These are phyloP conservation scores for Corythornis vintsioides DNA, from an alignment of 2,113 vertebrate species.

Conservation along the genomic window DNA sequence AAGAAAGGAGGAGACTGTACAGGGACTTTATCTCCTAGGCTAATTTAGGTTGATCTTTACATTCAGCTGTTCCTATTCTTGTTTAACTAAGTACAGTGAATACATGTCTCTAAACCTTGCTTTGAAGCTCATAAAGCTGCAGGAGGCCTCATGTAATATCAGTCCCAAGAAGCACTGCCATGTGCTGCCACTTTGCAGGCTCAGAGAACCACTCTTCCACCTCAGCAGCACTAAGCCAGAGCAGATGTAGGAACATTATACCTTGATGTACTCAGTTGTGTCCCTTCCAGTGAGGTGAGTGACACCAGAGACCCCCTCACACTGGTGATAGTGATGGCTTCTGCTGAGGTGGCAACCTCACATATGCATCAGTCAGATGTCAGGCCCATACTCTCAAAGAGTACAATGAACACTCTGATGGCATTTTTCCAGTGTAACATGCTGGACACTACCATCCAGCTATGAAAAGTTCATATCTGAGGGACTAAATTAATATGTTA, in stretches of 20 bases:
- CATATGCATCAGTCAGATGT: neutral
- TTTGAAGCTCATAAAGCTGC: neutral
- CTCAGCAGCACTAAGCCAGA: neutral
- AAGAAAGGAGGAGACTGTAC: neutral
- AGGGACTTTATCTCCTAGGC: neutral
- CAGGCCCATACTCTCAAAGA: neutral
- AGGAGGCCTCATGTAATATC: neutral
- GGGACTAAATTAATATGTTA: neutral
- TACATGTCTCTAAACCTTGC: neutral
- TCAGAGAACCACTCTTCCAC: neutral
- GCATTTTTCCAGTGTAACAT: neutral
- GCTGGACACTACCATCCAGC: neutral
- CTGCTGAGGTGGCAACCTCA: neutral
- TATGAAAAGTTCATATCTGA: neutral
- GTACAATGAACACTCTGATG: neutral
- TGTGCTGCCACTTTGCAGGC: neutral
- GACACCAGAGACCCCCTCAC: neutral
- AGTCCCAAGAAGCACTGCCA: neutral
- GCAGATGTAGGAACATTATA: neutral
- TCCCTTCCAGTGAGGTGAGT: neutral
- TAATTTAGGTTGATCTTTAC: neutral
- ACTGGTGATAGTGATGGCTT: accelerated
- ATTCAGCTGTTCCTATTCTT: neutral
- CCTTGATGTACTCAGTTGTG: neutral
- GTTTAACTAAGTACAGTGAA: neutral